Conservation (phyloP, 2,888 invertebrate species). For the Andricus quercusramuli region DNA sequence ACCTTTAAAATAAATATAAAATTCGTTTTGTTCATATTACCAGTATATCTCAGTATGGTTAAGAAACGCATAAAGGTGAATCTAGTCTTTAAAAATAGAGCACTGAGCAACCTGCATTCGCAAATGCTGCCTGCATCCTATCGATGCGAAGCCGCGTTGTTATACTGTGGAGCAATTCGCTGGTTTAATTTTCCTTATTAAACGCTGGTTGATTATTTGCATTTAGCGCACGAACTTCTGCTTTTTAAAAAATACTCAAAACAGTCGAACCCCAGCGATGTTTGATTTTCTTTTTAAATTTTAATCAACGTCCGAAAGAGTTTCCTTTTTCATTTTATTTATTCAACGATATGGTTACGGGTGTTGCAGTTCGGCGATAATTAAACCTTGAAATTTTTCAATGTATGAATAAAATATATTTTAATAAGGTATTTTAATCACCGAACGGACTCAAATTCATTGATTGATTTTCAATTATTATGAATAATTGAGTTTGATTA, state of each 20-base stretch:
- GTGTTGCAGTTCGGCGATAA: neutral
- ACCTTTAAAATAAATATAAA: neutral
- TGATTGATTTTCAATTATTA: neutral
- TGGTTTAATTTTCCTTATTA: neutral
- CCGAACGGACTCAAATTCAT: neutral
- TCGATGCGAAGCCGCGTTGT: neutral
- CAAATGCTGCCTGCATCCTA: neutral
- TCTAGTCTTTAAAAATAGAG: conserved; percentile 1
- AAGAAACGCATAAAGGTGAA: conserved; percentile 7
- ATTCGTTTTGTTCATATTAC: neutral
- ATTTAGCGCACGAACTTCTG: neutral
- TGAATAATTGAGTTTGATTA: too few relatives aligned
- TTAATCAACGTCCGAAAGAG: neutral
- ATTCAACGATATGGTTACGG: neutral
- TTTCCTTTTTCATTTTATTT: neutral
- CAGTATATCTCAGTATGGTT: conserved; percentile 1
- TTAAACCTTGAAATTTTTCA: neutral
- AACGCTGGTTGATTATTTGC: neutral
- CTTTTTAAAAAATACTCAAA: neutral
- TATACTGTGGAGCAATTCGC: neutral
- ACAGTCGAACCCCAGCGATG: neutral
- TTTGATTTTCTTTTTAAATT: neutral
- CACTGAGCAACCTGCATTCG: neutral
- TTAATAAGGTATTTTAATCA: neutral
- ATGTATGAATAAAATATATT: neutral